Base-by-base conservation (phyloP, 2,113 vertebrate species). In the Thinocorus orbignyianus region DNA sequence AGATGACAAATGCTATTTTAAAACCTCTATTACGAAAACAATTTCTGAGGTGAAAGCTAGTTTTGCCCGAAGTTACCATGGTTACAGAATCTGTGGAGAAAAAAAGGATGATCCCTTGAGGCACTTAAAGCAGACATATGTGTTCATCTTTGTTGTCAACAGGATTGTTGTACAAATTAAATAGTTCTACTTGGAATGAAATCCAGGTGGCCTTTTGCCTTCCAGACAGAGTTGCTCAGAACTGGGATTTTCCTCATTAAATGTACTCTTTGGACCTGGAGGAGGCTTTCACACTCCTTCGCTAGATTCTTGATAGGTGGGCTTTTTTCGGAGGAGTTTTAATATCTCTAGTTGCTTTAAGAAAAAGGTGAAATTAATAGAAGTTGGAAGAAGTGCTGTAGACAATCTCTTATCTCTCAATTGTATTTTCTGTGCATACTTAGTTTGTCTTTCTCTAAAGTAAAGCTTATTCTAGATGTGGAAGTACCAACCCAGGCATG, bases 121-220 rank as follows among this genome's bases (percentile, higher is more conserved):
- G 55, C 66, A 44, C 88, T 95, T 97, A 90, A 95, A 90, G 81
- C 70, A 95, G 94, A 92, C 69, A 55, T 93, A 85, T 70, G 46
- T 84, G 92, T 95, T 97, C 96, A 74, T 97, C 92, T 95, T 92
- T 93, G 86, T 95, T 94, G 94, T 95, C 95, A 92, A 80, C 80
- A 88, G 87, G 90, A 81, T 92, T 95, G 94, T 95, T 93, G 93
- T 88, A 96, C 77, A 96, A 96, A 95, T 97, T 96, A 96, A 88
- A 89, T 84, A 95, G 86, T 92, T 97, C 90, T 76, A 92, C 93
- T 93, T 94, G 94, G 87, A 93, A 91, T 94, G 77, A 94, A 90
- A 96, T 93, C 88, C 89, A 93, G 92, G 71, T 85, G 76, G 92
- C 66, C 93, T 93, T 92, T 96, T 92, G 81, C 84, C 88, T 76